phyloP scores from a whole-genome alignment of 2,797 vertebrate genomes.

The Poeciliopsis turneri region DNA sequence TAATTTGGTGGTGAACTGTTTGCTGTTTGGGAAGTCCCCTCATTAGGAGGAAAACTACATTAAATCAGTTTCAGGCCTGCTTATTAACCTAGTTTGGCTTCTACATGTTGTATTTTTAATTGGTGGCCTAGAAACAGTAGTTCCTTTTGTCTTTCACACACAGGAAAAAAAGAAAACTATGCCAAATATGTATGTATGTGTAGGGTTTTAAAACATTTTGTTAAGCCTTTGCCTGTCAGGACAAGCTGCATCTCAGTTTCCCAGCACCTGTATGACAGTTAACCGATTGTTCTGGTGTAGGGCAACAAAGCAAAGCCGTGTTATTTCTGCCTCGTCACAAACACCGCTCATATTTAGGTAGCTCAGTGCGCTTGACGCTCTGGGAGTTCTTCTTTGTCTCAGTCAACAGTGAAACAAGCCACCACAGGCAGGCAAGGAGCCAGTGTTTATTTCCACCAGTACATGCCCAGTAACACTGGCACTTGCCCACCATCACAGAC shows the following conservation, averaged over 20 bases:
- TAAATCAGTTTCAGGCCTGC: not conserved
- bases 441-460: constrained; percentile 64
- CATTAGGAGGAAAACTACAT: not conserved
- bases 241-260: not conserved
- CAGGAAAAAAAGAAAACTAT: not conserved
- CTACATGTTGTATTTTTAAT: constrained; percentile 7
- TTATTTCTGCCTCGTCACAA: not conserved
- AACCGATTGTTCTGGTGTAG: not conserved
- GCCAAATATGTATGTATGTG: not conserved
- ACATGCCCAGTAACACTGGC: constrained; percentile 64
- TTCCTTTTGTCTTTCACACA: not conserved
- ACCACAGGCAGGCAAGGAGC: constrained; percentile 47
- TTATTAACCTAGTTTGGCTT: not conserved
- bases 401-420: constrained; percentile 32
- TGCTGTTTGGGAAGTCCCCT: not conserved
- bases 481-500: constrained; percentile 65
- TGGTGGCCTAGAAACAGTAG: constrained; percentile 1
- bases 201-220: not conserved
- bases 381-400: constrained; percentile 25
- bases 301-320: not conserved
- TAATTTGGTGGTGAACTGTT: not conserved
- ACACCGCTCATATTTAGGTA: not conserved
- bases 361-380: constrained; percentile 4
- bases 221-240: not conserved
- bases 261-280: not conserved